phyloP scores from a whole-genome alignment of 1,140 invertebrate genomes.

The Parasteatoda tepidariorum region DNA sequence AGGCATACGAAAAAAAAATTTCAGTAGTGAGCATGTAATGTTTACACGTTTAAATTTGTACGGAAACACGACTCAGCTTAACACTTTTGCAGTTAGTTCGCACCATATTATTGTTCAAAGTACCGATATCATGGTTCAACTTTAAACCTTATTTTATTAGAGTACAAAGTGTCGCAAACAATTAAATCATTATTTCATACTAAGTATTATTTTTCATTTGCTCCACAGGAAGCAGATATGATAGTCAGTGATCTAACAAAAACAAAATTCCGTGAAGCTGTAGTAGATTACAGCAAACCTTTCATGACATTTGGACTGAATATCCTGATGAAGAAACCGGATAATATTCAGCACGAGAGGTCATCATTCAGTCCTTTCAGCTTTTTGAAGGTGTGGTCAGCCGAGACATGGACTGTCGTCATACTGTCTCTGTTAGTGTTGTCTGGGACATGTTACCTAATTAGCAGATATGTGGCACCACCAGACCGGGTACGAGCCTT shows the following conservation, averaged over 20 bases:
- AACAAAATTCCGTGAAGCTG: not conserved
- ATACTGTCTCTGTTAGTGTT: not conserved
- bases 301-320: conserved; percentile 26
- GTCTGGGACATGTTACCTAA: not conserved
- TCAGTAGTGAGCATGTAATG: no score
- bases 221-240: conserved; percentile 3
- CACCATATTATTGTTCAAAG: no score
- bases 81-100: no score
- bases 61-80: no score
- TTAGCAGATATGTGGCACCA: not conserved
- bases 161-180: not conserved
- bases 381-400: conserved; percentile 14
- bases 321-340: conserved; percentile 6
- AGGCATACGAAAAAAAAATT: no score
- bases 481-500: conserved; percentile 41
- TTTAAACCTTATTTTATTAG: not conserved
- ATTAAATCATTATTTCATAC: not conserved
- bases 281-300: not conserved
- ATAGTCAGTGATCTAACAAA: conserved; percentile 12
- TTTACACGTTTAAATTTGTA: no score
- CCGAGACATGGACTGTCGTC: not conserved
- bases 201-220: not conserved
- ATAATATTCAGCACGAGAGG: not conserved
- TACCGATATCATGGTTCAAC: no score
- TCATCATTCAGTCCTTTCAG: not conserved